Evolutionary conservation across 2,888 invertebrate species (phyloP), one percentile per base, ranked within the genome.

Genomic region (Microplitis deprimator): DNA sequence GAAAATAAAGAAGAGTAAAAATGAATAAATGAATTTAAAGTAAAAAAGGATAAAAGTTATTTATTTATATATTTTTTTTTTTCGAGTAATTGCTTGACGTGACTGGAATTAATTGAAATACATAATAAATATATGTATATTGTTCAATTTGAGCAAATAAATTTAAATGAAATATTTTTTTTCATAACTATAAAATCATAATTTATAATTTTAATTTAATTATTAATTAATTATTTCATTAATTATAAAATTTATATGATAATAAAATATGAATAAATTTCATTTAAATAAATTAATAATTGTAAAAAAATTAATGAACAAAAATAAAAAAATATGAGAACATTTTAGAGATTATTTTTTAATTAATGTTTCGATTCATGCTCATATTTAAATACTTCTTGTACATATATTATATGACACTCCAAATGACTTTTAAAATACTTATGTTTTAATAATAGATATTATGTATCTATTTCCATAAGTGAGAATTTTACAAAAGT

Each of bases 21-120:
- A 50, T 50, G 50, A 50, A 50, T 50, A 50, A 50, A 50, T 50
- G 50, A 50, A 50, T 50, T 50, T 50, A 50, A 50, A 50, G 50
- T 50, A 13, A 13, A 50, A 13, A 50, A 50, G 13, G 13, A 50
- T 13, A 50, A 50, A 13, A 50, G 50, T 29, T 29, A 29, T 29
- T 29, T 29, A 29, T 29, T 29, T 29, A 50, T 50, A 13, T 50
- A 50, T 10, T 50, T 50, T 50, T 41, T 41, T 50, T 50, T 50
- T 50, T 13, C 50, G 10, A 50, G 50, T 50, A 50, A 50, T 50
- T 50, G 50, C 50, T 50, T 50, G 50, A 50, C 50, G 50, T 50
- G 50, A 50, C 50, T 50, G 2, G 50, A 50, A 50, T 50, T 50
- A 50, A 50, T 50, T 50, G 50, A 8, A 50, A 50, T 50, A 50